Evolutionary conservation across 2,113 vertebrate genomes (phyloP).

Genomic region (Vidua chalybeata): DNA sequence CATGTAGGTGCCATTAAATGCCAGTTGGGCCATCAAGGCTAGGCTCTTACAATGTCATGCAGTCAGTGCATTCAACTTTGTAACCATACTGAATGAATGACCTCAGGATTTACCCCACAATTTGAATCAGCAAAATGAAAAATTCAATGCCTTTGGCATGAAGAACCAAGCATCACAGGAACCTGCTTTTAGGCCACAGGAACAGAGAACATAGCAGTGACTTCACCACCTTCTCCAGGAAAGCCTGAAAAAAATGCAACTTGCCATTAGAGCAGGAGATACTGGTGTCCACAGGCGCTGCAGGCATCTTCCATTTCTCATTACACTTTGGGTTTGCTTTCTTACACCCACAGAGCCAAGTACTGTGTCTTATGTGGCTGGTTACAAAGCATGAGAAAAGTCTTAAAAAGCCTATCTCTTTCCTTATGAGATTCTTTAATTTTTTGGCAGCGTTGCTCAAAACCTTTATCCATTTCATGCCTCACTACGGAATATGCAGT

Average conservation of each 20-base stretch:
- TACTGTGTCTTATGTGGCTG: not conserved
- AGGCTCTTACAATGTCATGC: not conserved
- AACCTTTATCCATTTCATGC: constrained; percentile 90
- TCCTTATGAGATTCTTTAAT: constrained; percentile 84
- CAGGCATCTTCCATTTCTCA: constrained; percentile 42
- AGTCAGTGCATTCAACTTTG: not conserved
- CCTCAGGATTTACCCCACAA: not conserved
- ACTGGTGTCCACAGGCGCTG: constrained; percentile 53
- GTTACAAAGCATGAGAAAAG: not conserved
- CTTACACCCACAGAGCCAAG: not conserved
- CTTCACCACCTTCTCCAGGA: not conserved
- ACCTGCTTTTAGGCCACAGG: not conserved
- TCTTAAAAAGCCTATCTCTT: constrained; percentile 78
- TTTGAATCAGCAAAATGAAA: not conserved
- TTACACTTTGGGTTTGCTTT: constrained; percentile 39
- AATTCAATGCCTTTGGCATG: not conserved
- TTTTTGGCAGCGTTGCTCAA: constrained; percentile 89
- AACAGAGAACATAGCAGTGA: not conserved
- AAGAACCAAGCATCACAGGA: not conserved
- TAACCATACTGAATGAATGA: not conserved
- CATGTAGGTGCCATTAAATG: not conserved
- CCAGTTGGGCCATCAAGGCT: not conserved
- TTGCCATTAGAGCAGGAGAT: constrained; percentile 61
- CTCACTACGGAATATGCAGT: constrained; percentile 89
- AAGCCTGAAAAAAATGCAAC: not conserved